phyloP scores from a whole-genome alignment of 1,140 invertebrate genomes.

The Neomicropteryx cornuta region DNA sequence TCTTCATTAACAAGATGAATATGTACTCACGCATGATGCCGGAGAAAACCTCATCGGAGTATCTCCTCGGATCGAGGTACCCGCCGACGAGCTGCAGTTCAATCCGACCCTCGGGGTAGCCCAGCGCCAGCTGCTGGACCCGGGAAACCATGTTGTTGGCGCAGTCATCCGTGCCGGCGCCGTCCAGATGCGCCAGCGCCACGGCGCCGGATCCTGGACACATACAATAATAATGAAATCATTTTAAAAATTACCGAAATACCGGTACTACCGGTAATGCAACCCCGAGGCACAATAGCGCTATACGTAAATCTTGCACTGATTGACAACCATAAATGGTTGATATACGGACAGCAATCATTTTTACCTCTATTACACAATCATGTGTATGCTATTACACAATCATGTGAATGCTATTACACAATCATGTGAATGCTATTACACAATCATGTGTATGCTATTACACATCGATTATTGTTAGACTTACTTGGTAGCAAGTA shows the following conservation, averaged over 20 bases:
- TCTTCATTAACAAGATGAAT: too few species aligned
- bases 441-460: too few species aligned
- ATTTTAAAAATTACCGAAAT: too few species aligned
- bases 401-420: too few species aligned
- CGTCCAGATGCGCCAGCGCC: slow-evolving; percentile 81
- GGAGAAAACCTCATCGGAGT: slow-evolving; percentile 82
- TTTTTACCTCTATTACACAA: too few species aligned
- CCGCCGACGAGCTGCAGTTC: slow-evolving; percentile 86
- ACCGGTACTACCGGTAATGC: neutral
- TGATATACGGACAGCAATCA: too few species aligned
- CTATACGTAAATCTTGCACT: slow-evolving; percentile 4
- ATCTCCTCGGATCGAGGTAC: slow-evolving; percentile 69
- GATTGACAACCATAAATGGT: neutral
- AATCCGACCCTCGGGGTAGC: slow-evolving; percentile 74
- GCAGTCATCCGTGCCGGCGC: slow-evolving; percentile 71
- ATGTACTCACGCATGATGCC: slow-evolving; percentile 75
- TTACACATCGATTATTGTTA: too few species aligned
- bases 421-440: too few species aligned
- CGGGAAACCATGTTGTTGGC: slow-evolving; percentile 66
- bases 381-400: too few species aligned
- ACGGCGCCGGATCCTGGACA: slow-evolving; percentile 77
- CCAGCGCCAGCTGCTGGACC: slow-evolving; percentile 71
- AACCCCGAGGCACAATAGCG: neutral
- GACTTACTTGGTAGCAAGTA: too few species aligned
- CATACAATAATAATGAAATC: too few species aligned